Base-by-base conservation (phyloP, 1,140 invertebrate species). In the Papilio glaucus region DNA sequence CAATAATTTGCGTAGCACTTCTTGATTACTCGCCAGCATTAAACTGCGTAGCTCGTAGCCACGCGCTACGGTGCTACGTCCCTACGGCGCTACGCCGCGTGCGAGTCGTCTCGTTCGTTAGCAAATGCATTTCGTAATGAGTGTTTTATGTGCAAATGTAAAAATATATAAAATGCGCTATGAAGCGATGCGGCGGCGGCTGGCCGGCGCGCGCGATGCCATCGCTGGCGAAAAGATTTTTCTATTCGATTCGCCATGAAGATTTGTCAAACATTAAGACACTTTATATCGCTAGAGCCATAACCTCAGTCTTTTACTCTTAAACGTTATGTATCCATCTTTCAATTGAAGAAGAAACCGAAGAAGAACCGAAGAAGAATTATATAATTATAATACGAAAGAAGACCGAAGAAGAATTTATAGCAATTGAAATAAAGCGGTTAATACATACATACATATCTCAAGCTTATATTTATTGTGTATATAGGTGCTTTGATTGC, bases 111-210 rank as follows among this genome's bases (percentile, higher is more conserved):
- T 81, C 85, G 75, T 89, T 91, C 89, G 86, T 90, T 90, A 89
- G 87, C 84, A 90, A 89, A 89, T 91, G 88, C 88, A 84, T 89
- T 78, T 78, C 78, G 77, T 91, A 90, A 91, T 88, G 87, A 91
- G 82, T 83, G 88, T 88, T 88, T 86, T 86, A 79, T 84, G 80
- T 78, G 83, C 81, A 84, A 85, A 86, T 85, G 84, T 82, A 86
- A 84, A 86, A 87, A 87, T 85, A 88, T 88, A 88, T 90, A 84
- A 88, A 87, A 86, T 86, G 84, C 82, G 83, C 79, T 82, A 85
- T 84, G 81, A 85, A 83, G 80, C 86, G 83, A 84, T 84, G 80
- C 73, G 74, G 41, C 33, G 29, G 62, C 21, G 41, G 26, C n/a
- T 21, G 41, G 63, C 33, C 63, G 67, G 49, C 63, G 41, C 62